Percentiles rank a stretch among this genome's conserved stretches.
These are phyloP conservation scores for Neosilurus hyrtlii DNA, from an alignment of 2,797 vertebrate genomes.

Conservation along the genomic window DNA sequence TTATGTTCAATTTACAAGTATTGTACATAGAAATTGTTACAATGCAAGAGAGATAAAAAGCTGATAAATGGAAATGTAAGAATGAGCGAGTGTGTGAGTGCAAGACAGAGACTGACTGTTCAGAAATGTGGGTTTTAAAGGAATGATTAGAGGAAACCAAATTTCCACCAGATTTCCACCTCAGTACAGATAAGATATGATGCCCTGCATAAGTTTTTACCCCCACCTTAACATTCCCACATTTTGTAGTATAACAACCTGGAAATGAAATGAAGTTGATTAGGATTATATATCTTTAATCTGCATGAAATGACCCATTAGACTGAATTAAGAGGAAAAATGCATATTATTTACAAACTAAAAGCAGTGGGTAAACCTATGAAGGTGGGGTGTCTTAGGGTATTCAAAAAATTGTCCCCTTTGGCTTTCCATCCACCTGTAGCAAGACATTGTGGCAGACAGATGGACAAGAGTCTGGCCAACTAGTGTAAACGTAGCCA, in stretches of 20 bases:
- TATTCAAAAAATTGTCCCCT: no score
- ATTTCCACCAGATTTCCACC: conserved; percentile 24
- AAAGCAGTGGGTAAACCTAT: not conserved
- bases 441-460: no score
- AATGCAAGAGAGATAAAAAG: conserved; percentile 43
- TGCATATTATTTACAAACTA: not conserved
- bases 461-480: no score
- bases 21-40: conserved; percentile 83
- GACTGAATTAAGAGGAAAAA: not conserved
- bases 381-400: no score
- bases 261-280: not conserved
- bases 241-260: not conserved
- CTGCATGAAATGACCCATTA: not conserved
- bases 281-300: not conserved
- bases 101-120: conserved; percentile 51
- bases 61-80: conserved; percentile 59
- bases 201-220: conserved; percentile 1
- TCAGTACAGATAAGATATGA: not conserved
- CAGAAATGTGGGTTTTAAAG: conserved; percentile 18
- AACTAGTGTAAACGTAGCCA: no score
- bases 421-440: no score
- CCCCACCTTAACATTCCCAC: not conserved
- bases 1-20: conserved; percentile 83
- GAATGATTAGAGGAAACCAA: conserved; percentile 19
- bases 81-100: conserved; percentile 67